Evolutionary conservation across 2,113 vertebrate species (phyloP), one percentile per base, ranked within the genome.

Genomic region (Gymnocephalus cernua): DNA sequence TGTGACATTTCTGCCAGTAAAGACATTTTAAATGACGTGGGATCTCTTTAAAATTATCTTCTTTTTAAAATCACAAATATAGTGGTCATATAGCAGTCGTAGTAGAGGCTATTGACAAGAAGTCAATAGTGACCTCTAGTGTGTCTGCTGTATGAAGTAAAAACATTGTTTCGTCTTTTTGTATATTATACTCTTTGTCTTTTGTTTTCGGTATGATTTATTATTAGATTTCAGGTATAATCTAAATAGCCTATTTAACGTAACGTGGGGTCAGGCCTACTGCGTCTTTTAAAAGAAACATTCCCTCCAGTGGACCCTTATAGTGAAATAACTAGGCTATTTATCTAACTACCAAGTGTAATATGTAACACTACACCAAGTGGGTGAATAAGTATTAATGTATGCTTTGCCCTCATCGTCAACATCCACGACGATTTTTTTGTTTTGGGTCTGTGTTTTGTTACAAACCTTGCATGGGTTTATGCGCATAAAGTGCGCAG

Each of bases 401-500:
- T 10, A 41, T 18, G 0, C 0, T 5, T 38, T 25, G 4, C 4
- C 7, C 16, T 5, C 14, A 38, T 25, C 11, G 12, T n/a, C 1
- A 10, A 19, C 3, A 35, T 66, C 48, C 4, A 4, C 9, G 5
- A 9, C 12, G 23, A 3, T 2, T 19, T 82, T 14, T 8, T 19
- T 0, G 15, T 14, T 21, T 41, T 16, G n/a, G 0, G 19, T 48
- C 18, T 21, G 18, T 25, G 16, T 50, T 64, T 77, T 50, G 23
- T 59, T 41, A 6, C 12, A 21, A 21, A 8, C 2, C 12, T 0
- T 2, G 3, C 15, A 3, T 21, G 25, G 4, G 0, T 35, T 11
- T 64, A 75, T 90, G 90, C 91, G n/a, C 64, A 74, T 27, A 0
- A 0, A 1, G 9, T 57, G 85, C 90, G 93, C 93, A 92, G 47